Evolutionary conservation across 2,113 vertebrate genomes (phyloP).

Genomic region (Myodes glareolus): DNA sequence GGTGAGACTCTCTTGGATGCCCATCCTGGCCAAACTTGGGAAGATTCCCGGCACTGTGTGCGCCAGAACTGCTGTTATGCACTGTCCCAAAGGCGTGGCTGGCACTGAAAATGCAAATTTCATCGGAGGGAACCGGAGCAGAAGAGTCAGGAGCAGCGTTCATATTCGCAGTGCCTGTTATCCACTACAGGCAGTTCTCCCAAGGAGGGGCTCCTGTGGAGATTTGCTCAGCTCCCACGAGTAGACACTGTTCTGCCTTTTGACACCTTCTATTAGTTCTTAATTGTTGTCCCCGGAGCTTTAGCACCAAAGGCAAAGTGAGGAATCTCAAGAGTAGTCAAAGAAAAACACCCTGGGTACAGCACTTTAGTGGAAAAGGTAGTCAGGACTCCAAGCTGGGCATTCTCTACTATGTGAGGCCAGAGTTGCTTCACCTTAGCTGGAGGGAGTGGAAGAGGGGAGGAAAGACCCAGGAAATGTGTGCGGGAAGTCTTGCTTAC

Average conservation of each 20-base stretch:
- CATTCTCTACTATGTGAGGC: rapidly evolving
- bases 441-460: no score
- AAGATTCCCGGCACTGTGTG: rapidly evolving
- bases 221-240: neutral
- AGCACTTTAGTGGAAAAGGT: neutral
- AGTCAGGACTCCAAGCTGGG: neutral
- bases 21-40: neutral
- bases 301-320: neutral
- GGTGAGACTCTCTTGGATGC: neutral
- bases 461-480: neutral
- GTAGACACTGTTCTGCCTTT: neutral
- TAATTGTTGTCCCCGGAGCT: neutral
- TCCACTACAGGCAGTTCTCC: neutral
- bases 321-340: neutral
- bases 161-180: rapidly evolving
- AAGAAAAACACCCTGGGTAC: neutral
- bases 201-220: neutral
- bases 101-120: neutral
- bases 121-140: rapidly evolving
- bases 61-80: neutral
- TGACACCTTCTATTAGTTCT: neutral
- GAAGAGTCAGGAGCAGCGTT: rapidly evolving
- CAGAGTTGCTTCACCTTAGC: neutral
- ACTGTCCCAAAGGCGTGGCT: neutral
- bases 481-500: neutral